Evolutionary conservation across 2,888 invertebrate genomes (phyloP), one percentile per base, ranked within the genome.

Genomic region (Nycteola revayana): DNA sequence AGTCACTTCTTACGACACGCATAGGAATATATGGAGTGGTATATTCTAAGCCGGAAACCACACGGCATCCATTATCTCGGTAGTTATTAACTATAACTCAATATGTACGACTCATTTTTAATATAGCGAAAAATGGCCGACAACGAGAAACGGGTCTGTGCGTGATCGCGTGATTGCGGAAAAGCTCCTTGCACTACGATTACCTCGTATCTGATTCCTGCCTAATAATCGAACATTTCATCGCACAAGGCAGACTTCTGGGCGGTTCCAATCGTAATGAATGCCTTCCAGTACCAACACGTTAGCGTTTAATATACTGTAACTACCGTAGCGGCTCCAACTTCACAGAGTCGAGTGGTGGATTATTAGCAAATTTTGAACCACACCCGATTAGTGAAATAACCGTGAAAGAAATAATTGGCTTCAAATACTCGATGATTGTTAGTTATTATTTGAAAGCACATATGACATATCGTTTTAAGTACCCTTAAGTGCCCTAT

Each of bases 221-320:
- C 59, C 59, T 66, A 68, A 68, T 79, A 76, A 84, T 80, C 74
- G 71, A 54, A 57, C 60, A 62, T 75, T 77, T 76, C 66, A 78
- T 77, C 73, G 66, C 46, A 62, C 62, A 69, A 59, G 47, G 51
- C 67, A 66, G 65, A 65, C 71, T 72, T 61, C 63, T 60, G 72
- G 71, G 73, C 73, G 72, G 65, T 61, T 36, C 62, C 56, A 49
- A 47, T 54, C 32, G 41, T 80, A 83, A 86, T 83, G 61, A 78
- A 60, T 68, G 64, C 69, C 67, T 74, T 63, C 67, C 60, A 59
- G 49, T 60, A 50, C 66, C 61, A 68, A 68, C 76, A 71, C 72
- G 64, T 83, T 80, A 79, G 67, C 68, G 68, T 75, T 73, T 78
- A 75, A 78, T 77, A 68, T 63, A 53, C 65, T 61, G 67, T 73